These are phyloP conservation scores for Frankliniella fusca DNA, from an alignment of 2,888 invertebrate genomes.

Conservation along the genomic window DNA sequence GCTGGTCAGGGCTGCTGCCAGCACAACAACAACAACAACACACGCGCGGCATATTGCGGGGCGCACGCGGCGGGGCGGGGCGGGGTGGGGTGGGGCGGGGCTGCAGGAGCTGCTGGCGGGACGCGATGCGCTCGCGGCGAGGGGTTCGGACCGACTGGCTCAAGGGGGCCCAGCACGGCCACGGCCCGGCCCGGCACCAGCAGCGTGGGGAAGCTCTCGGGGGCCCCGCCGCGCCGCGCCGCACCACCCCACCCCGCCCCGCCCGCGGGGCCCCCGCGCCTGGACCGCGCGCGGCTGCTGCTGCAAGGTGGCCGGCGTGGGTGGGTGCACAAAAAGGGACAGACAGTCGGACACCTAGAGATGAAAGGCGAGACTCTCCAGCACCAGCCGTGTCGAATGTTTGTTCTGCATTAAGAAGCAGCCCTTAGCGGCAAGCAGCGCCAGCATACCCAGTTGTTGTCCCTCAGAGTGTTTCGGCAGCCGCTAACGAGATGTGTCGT, in stretches of 20 bases:
- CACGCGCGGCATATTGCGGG: neutral
- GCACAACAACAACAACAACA: neutral
- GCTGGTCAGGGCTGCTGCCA: too few species aligned
- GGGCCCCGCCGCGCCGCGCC: neutral
- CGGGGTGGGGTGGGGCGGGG: neutral
- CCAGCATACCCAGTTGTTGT: too few species aligned
- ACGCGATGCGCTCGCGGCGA: neutral
- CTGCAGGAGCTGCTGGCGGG: neutral
- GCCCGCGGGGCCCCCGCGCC: neutral
- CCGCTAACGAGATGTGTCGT: too few species aligned
- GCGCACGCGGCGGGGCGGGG: neutral
- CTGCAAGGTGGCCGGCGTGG: too few species aligned
- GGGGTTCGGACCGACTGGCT: conserved; percentile 4
- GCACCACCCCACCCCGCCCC: neutral
- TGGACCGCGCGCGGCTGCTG: too few species aligned
- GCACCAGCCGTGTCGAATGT: too few species aligned
- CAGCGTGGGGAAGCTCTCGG: neutral
- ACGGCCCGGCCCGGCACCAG: neutral
- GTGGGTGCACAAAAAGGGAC: too few species aligned
- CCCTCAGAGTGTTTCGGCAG: too few species aligned
- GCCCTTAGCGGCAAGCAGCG: too few species aligned
- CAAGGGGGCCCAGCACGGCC: neutral
- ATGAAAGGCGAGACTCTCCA: too few species aligned
- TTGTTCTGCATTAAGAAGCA: too few species aligned
- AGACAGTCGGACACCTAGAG: too few species aligned